Base-by-base conservation (phyloP, 2,888 invertebrate genomes). In the Lasioglossum marginatum region DNA sequence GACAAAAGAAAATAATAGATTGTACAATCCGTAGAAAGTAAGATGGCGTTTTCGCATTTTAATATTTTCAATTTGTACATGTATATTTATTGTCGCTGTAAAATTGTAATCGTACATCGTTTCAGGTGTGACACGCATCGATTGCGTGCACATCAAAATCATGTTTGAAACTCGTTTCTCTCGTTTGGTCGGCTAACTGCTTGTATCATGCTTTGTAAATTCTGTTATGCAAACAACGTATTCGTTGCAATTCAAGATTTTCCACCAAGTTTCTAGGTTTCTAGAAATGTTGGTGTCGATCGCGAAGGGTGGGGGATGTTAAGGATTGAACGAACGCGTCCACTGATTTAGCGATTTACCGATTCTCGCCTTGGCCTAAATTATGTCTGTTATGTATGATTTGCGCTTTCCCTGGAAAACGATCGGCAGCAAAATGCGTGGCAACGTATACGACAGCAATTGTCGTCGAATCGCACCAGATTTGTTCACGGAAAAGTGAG, bases 361-460 rank as follows among this genome's bases (percentile, higher is more conserved):
- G 57, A 57, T 57, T 88, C 40, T 89, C 88, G 87, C 87, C 87
- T 88, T 90, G 89, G 90, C 90, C 90, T 90, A 90, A 90, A 86
- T 87, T 76, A 10, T 81, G 63, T 73, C 45, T 57, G n/a, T 57
- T 57, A 57, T 63, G 63, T 81, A 81, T 12, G 79, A 60, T 43
- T 60, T 77, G 19, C 37, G 19, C 27, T 76, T 82, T 77, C 77
- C 8, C 66, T n/a, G 75, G 78, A 57, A 31, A 86, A 83, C 52
- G 74, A 88, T 84, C 74, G 79, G 16, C 19, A 16, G 79, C 77
- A 82, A 71, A 72, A 71, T 40, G 27, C n/a, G 79, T 72, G 45
- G 16, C 31, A 57, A 14, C 27, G 43, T 63, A 16, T 31, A 16
- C 31, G 6, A 63, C 63, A 31, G 45, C n/a, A n/a, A 34, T 60